Percentiles rank a stretch among this genome's conserved stretches.
Evolutionary conservation across 2,113 vertebrate species (phyloP).

Genomic region (Pollachius pollachius): DNA sequence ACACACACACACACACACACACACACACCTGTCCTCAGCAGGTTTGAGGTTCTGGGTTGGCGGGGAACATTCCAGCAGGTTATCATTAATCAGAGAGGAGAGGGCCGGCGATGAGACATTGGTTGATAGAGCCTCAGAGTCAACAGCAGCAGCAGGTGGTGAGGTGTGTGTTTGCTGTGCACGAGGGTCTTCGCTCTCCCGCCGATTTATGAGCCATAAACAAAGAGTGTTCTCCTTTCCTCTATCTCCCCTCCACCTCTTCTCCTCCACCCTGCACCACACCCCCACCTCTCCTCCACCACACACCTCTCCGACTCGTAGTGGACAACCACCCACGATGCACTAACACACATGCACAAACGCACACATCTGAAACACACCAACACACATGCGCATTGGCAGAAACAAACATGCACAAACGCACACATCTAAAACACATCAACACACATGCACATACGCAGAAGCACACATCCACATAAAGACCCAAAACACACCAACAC

Average conservation of each 20-base stretch:
- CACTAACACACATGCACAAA: neutral
- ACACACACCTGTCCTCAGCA: slow-evolving; percentile 67
- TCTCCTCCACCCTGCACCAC: slow-evolving; percentile 9
- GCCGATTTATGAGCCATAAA: slow-evolving; percentile 75
- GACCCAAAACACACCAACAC: no score
- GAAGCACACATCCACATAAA: no score
- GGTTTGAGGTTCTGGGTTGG: slow-evolving; percentile 44
- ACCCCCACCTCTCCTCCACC: neutral
- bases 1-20: slow-evolving; percentile 26
- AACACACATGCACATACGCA: no score
- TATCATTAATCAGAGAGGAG: slow-evolving; percentile 79
- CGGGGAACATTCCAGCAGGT: slow-evolving; percentile 65
- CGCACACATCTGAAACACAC: no score
- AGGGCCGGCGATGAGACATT: slow-evolving; percentile 58
- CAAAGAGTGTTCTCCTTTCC: slow-evolving; percentile 16
- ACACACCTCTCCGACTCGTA: neutral
- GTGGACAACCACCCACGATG: neutral
- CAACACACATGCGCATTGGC: no score
- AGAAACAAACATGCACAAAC: no score
- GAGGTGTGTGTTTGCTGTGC: slow-evolving; percentile 72
- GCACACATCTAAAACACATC: no score
- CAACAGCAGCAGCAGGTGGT: slow-evolving; percentile 88
- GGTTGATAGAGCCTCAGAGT: slow-evolving; percentile 71
- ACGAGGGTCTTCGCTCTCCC: slow-evolving; percentile 63
- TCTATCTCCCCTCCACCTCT: neutral